Percentiles rank a stretch among this genome's conserved stretches.
Conservation (phyloP, 1,140 invertebrate species). For the Micrasema minimum region DNA sequence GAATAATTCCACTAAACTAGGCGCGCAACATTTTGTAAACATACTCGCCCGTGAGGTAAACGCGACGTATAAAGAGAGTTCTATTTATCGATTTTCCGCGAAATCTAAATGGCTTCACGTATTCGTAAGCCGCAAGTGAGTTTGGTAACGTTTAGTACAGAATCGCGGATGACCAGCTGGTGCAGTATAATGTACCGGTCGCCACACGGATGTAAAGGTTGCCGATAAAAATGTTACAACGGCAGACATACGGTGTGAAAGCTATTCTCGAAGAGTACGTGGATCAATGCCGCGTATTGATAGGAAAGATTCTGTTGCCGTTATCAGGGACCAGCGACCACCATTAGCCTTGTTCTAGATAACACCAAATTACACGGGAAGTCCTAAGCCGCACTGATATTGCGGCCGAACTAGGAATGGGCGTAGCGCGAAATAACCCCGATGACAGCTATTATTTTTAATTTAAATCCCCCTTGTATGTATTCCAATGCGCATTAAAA, state of each 20-base stretch:
- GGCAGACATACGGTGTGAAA: constrained; percentile 14
- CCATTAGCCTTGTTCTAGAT: constrained; percentile 26
- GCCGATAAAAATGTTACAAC: neutral
- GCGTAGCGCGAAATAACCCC: neutral
- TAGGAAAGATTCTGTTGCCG: neutral
- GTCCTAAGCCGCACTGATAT: neutral
- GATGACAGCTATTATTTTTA: neutral
- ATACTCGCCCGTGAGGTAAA: constrained; percentile 1
- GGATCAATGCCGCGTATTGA: constrained; percentile 1
- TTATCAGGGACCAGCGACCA: constrained; percentile 4
- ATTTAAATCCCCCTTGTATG: neutral
- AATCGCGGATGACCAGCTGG: too few relatives aligned
- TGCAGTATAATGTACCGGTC: too few relatives aligned
- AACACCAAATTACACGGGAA: neutral
- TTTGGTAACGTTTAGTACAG: too few relatives aligned
- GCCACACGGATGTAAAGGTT: too few relatives aligned
- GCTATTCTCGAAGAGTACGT: constrained; percentile 14
- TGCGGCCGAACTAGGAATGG: neutral
- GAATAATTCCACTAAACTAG: neutral
- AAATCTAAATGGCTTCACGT: constrained; percentile 30
- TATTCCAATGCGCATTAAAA: too few relatives aligned
- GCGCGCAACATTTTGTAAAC: neutral
- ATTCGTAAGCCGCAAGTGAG: too few relatives aligned
- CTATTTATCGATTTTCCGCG: constrained; percentile 38
- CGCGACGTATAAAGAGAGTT: constrained; percentile 32